A percentile compares a stretch with the other conserved stretches of the same genome.
Evolutionary conservation across 2,888 invertebrate genomes (phyloP).

Genomic region (Metalampra italica): DNA sequence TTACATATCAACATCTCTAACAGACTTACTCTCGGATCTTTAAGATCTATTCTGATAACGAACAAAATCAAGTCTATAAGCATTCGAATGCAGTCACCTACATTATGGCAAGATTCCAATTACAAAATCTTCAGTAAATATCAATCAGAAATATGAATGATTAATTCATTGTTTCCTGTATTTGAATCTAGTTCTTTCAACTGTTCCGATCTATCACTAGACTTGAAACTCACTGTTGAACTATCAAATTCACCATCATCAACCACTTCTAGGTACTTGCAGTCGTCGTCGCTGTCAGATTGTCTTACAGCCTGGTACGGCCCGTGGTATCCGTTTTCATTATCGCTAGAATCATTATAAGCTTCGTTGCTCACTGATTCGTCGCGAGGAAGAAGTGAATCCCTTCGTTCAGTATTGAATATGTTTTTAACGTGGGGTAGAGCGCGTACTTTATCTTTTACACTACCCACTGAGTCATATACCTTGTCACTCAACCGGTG

Average conservation of each 20-base stretch:
- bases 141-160: constrained; percentile 33
- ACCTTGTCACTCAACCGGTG: constrained; percentile 49
- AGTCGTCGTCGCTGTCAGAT: constrained; percentile 58
- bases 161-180: constrained; percentile 19
- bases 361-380: constrained; percentile 34
- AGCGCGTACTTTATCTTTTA: constrained; percentile 46
- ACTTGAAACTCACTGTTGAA: constrained; percentile 6
- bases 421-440: constrained; percentile 42
- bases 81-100: background rate
- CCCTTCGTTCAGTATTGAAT: constrained; percentile 36
- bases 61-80: background rate
- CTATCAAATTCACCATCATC: constrained; percentile 63
- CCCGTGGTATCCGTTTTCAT: constrained; percentile 27
- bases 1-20: no score
- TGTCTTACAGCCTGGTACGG: constrained; percentile 43
- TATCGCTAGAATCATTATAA: constrained; percentile 40
- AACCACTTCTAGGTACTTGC: constrained; percentile 60
- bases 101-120: constrained; percentile 5
- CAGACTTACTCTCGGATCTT: background rate
- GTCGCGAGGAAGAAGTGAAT: constrained; percentile 35
- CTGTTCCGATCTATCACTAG: constrained; percentile 24
- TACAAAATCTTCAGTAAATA: background rate
- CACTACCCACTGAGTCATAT: constrained; percentile 53
- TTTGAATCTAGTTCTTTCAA: constrained; percentile 31
- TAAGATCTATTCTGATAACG: background rate